A percentile compares a stretch with the other conserved stretches of the same genome.
Conservation (phyloP, 2,888 invertebrate genomes). For the Acleris literana region DNA sequence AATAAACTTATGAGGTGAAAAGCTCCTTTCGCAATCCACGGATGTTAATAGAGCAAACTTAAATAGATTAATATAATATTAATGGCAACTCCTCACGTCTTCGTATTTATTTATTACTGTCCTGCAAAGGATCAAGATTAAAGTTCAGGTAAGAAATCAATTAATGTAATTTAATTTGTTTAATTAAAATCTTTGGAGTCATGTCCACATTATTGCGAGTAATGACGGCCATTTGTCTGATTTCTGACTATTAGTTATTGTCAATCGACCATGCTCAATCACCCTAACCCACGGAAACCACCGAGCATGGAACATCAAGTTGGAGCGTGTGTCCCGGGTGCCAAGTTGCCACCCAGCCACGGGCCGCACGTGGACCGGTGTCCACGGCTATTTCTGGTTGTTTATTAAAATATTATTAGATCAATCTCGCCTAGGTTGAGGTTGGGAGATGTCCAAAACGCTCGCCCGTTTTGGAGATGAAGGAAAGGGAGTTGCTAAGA, state of each 20-base stretch:
- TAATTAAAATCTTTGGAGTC: no score
- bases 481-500: background rate
- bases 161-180: no score
- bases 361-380: constrained; percentile 1
- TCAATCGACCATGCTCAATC: background rate
- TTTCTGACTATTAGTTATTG: background rate
- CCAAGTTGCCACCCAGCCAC: background rate
- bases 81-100: no score
- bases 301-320: background rate
- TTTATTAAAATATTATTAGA: constrained; percentile 14
- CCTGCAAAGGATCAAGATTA: no score
- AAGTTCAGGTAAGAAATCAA: no score
- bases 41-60: no score
- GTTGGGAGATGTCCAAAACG: background rate
- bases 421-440: constrained; percentile 1
- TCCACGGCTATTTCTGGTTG: constrained; percentile 4
- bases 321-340: background rate
- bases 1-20: no score
- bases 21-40: no score
- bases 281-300: background rate
- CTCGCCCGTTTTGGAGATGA: background rate
- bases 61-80: no score
- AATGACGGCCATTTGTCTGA: no score
- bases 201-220: no score
- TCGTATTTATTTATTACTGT: no score